Percentiles rank a stretch among this genome's conserved stretches.
Evolutionary conservation across 1,140 invertebrate species (phyloP).

Genomic region (Pemphigus obesinymphae): DNA sequence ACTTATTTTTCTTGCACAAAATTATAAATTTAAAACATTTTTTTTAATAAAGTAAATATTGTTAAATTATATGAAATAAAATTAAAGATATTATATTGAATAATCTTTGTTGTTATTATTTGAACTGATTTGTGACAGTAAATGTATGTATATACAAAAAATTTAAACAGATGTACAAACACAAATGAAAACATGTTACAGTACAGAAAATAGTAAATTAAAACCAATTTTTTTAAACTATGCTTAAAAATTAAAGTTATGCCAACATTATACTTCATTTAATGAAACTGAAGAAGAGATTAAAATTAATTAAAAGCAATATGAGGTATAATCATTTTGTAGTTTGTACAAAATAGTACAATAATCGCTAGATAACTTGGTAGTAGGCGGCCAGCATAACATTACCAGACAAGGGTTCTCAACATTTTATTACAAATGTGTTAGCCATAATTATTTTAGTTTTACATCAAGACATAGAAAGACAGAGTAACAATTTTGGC

Average conservation of each 20-base stretch:
- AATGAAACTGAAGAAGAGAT: neutral
- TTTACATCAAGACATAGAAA: too few species aligned
- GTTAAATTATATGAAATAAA: neutral
- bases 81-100: neutral
- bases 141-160: neutral
- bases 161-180: neutral
- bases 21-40: too few species aligned
- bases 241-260: neutral
- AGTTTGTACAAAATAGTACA: too few species aligned
- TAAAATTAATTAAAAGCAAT: too few species aligned
- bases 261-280: neutral
- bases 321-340: too few species aligned
- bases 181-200: neutral
- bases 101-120: neutral
- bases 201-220: neutral
- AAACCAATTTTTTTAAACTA: neutral
- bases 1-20: too few species aligned
- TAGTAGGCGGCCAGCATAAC: too few species aligned
- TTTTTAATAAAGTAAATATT: neutral
- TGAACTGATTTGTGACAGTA: neutral
- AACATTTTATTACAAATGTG: too few species aligned
- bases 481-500: too few species aligned
- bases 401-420: too few species aligned
- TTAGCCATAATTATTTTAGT: too few species aligned
- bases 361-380: too few species aligned